These are phyloP conservation scores for Acanthopleura granulata DNA, from an alignment of 2,888 invertebrate genomes.

Conservation along the genomic window DNA sequence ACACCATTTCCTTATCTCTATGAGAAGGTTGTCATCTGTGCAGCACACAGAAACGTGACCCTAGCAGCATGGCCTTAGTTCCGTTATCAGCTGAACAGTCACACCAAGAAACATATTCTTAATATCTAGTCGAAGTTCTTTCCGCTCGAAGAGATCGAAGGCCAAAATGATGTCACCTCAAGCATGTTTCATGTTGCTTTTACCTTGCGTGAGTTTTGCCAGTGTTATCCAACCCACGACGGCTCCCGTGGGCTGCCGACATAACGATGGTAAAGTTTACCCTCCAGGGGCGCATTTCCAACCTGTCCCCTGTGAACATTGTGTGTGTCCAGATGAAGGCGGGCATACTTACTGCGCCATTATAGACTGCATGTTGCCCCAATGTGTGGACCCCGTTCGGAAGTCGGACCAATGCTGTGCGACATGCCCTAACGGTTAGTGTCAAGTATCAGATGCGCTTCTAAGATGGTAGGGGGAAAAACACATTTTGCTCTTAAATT, in stretches of 20 bases:
- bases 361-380: not conserved
- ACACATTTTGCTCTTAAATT: too few species aligned
- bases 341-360: conserved; percentile 9
- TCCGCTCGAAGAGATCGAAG: too few species aligned
- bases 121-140: too few species aligned
- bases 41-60: too few species aligned
- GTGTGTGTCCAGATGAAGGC: not conserved
- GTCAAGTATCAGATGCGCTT: too few species aligned
- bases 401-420: not conserved
- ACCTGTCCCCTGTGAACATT: not conserved
- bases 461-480: too few species aligned
- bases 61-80: too few species aligned
- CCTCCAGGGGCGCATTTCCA: not conserved
- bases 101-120: too few species aligned
- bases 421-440: not conserved
- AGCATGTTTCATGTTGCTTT: not conserved
- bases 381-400: not conserved
- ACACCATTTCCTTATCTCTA: too few species aligned
- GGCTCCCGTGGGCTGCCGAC: not conserved
- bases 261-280: not conserved
- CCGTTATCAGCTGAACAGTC: too few species aligned
- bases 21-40: too few species aligned
- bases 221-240: not conserved
- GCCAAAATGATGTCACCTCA: too few species aligned
- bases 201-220: not conserved